phyloP scores from a whole-genome alignment of 2,797 vertebrate genomes.

The Tympanoctomys barrerae region DNA sequence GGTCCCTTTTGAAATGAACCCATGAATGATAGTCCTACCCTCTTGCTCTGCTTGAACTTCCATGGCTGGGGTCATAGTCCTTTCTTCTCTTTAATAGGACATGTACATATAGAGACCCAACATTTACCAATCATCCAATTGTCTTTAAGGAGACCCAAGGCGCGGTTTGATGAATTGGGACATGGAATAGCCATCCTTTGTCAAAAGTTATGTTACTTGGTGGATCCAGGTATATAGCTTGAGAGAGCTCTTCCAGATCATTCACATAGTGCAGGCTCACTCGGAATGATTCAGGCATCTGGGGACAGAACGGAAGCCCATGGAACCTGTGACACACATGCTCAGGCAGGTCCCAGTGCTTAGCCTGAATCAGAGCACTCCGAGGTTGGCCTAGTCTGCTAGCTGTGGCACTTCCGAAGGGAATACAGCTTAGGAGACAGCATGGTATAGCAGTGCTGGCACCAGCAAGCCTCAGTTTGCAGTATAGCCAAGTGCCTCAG shows the following conservation, averaged over 20 bases:
- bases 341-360: not conserved
- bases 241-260: not conserved
- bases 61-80: rapidly evolving
- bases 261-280: not conserved
- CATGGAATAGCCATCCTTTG: not conserved
- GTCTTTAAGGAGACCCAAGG: not conserved
- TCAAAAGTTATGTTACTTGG: too few species aligned
- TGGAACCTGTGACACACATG: not conserved
- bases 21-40: too few species aligned
- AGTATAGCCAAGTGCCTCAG: not conserved
- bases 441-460: not conserved
- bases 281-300: not conserved
- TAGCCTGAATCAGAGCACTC: not conserved
- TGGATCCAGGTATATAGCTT: not conserved
- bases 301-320: not conserved
- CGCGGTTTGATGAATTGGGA: not conserved
- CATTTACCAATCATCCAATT: not conserved
- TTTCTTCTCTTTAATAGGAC: not conserved
- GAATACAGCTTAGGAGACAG: not conserved
- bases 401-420: not conserved
- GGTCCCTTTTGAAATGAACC: not conserved
- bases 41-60: not conserved
- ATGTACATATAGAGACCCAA: not conserved
- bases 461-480: not conserved
- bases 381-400: not conserved